Conservation (phyloP, 2,113 vertebrate species). For the Cheilinus undulatus region DNA sequence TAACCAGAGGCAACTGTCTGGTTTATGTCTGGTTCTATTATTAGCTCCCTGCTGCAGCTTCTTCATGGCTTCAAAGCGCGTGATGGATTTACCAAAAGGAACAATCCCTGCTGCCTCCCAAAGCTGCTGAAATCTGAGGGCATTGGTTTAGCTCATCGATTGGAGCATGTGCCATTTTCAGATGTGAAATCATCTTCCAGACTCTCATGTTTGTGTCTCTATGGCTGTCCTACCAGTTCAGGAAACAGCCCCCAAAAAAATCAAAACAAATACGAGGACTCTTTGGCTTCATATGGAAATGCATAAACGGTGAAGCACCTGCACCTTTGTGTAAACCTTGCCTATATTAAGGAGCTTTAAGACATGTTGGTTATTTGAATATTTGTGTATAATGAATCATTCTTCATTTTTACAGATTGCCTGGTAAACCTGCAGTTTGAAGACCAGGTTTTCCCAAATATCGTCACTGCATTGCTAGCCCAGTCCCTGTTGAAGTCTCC, state of each 20-base stretch:
- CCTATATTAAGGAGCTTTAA: not conserved
- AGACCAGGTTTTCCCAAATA: conserved; percentile 38
- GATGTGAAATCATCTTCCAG: not conserved
- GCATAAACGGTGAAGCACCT: not conserved
- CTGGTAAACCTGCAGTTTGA: conserved; percentile 33
- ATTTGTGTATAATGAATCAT: not conserved
- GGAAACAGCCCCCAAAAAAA: too few relatives aligned
- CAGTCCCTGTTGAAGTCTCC: conserved; percentile 6
- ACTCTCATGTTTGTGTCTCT: too few relatives aligned
- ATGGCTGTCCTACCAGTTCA: too few relatives aligned
- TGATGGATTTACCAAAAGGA: conserved; percentile 5
- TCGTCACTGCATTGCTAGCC: too few relatives aligned
- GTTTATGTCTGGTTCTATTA: not conserved
- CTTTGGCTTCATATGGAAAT: not conserved
- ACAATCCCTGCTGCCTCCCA: not conserved
- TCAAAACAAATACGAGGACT: too few relatives aligned
- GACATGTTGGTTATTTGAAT: not conserved
- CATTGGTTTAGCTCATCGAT: not conserved
- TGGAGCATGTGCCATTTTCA: not conserved
- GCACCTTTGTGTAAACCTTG: not conserved
- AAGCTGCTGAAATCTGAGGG: not conserved
- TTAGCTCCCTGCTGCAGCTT: conserved; percentile 12
- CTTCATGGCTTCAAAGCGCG: not conserved
- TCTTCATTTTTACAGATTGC: conserved; percentile 17
- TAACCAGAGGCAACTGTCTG: not conserved